Conservation (phyloP, 1,140 invertebrate species). For the Thalassaphorura encarpata region DNA sequence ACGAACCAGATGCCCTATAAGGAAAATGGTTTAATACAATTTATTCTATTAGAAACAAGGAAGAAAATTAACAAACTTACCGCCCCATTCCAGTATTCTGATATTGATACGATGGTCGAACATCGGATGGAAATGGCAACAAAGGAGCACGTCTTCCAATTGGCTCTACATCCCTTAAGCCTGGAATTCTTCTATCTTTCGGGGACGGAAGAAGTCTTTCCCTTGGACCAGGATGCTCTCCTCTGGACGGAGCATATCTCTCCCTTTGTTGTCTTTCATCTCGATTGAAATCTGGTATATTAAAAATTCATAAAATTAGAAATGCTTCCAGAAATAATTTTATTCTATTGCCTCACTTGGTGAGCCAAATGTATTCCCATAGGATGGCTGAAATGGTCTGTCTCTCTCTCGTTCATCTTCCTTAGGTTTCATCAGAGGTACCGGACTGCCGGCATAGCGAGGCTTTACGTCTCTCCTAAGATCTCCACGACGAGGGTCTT, state of each 20-base stretch:
- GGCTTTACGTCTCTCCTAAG: too few relatives aligned
- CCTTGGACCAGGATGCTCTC: not conserved
- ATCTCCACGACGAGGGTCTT: too few relatives aligned
- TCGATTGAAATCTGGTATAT: not conserved
- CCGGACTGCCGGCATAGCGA: too few relatives aligned
- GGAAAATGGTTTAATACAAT: not conserved
- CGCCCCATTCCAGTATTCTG: not conserved
- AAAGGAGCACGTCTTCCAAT: not conserved
- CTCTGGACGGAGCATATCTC: conserved; percentile 17
- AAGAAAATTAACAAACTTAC: not conserved
- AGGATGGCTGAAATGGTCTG: not conserved
- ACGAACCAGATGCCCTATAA: not conserved
- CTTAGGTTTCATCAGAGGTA: not conserved
- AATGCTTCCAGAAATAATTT: not conserved
- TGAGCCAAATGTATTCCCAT: not conserved
- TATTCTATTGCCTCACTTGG: not conserved
- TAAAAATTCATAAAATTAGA: not conserved
- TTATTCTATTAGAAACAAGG: not conserved
- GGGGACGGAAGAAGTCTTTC: too few relatives aligned
- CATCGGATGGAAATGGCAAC: not conserved
- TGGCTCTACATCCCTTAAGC: not conserved
- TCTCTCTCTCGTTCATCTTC: not conserved
- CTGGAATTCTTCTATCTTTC: not conserved
- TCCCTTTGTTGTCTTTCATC: conserved; percentile 17
- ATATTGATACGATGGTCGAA: not conserved